These are phyloP conservation scores for Ciona savignyi DNA, from an alignment of 23 tunicate species.

Conservation along the genomic window DNA sequence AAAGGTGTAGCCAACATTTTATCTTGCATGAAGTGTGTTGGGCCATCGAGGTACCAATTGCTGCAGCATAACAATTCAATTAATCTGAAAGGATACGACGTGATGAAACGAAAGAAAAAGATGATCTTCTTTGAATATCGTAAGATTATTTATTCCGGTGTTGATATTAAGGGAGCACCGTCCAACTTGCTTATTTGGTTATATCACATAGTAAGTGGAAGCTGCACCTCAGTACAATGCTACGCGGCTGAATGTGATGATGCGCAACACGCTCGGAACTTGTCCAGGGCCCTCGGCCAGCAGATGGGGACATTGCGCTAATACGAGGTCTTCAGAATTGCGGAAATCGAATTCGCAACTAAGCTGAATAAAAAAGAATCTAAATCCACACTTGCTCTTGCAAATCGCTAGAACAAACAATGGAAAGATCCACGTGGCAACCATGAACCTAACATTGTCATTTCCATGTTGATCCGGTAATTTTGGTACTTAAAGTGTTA, in stretches of 20 bases:
- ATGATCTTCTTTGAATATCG: constrained; percentile 26
- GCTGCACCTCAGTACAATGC: constrained; percentile 33
- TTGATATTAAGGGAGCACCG: constrained; percentile 12
- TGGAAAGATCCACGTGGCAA: too few relatives aligned
- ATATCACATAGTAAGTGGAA: constrained; percentile 20
- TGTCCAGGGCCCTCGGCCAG: constrained; percentile 42
- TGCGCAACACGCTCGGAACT: constrained; percentile 48
- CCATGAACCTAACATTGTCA: too few relatives aligned
- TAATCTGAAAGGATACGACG: constrained; percentile 26
- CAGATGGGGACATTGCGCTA: not conserved
- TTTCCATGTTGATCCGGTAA: too few relatives aligned
- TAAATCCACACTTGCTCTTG: too few relatives aligned
- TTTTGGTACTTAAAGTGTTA: too few relatives aligned
- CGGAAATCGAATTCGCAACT: too few relatives aligned
- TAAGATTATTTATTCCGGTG: constrained; percentile 49
- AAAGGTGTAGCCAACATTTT: constrained; percentile 5
- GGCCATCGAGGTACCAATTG: not conserved
- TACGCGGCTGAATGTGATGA: constrained; percentile 72
- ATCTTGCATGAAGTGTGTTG: constrained; percentile 24
- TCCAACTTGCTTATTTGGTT: constrained; percentile 53
- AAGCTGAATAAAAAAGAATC: too few relatives aligned
- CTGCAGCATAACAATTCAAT: constrained; percentile 39
- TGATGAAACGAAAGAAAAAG: not conserved
- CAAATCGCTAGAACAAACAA: too few relatives aligned
- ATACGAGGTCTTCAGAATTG: too few relatives aligned